Evolutionary conservation across 1,140 invertebrate species (phyloP), one percentile per base, ranked within the genome.

Genomic region (Papilio polyxenes): DNA sequence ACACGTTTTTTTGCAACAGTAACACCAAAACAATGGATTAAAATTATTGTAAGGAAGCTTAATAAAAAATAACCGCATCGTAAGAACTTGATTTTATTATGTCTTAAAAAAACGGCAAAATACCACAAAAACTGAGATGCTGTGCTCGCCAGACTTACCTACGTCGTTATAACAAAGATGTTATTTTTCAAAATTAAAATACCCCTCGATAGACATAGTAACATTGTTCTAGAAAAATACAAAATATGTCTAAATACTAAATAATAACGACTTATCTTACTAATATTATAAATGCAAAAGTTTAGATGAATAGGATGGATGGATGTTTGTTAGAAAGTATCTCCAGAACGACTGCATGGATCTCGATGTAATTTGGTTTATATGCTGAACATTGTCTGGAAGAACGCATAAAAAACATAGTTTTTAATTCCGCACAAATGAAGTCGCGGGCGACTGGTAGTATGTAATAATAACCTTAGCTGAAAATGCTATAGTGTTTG

Each of bases 21-120:
- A 72, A 40, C 23, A 37, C 65, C 65, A 37, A 72, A 72, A 72
- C 65, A 72, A 72, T 72, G 65, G 23, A 0, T 37, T 72, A 37
- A 72, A 40, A 37, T 62, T 62, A 62, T 72, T 72, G 65, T 72
- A 37, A 72, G 31, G 65, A 72, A 72, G 65, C 11, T 72, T 13
- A 40, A 72, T 72, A 37, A 37, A 72, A 72, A 72, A n/a, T 40
- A 4, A 40, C 4, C 23, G 13, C 65, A 72, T 8, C 65, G 23
- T 72, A 37, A 69, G 4, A 69, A 69, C 65, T 72, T 72, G 65
- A 31, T 72, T 37, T 72, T 13, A 72, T 72, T 17, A 17, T 37
- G 37, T 31, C 31, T 65, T 31, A 1, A 72, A 23, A 31, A 65
- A 31, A 37, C 23, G 11, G 65, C n/a, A 72, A 15, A 72, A 72